A percentile compares a stretch with the other conserved stretches of the same genome.
phyloP scores from a whole-genome alignment of 2,113 vertebrate genomes.

The Clinocottus analis region DNA sequence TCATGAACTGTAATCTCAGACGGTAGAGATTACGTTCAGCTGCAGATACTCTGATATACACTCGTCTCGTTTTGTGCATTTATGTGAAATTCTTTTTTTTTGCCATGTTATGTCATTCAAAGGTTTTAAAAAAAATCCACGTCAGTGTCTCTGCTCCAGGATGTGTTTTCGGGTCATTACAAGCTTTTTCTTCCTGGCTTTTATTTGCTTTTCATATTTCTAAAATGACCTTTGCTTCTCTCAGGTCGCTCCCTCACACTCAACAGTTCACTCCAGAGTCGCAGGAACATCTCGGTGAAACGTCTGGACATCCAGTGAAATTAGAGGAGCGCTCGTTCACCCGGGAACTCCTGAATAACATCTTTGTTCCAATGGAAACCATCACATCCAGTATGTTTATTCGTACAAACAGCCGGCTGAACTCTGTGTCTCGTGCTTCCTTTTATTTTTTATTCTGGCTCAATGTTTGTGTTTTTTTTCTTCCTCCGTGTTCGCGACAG shows the following conservation, averaged over 20 bases:
- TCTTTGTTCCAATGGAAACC: constrained; percentile 86
- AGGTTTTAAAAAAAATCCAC: not conserved
- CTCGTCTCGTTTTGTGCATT: not conserved
- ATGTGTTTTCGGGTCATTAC: no score
- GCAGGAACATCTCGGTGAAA: constrained; percentile 31
- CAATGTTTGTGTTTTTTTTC: not conserved
- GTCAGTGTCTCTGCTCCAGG: not conserved
- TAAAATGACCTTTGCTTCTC: not conserved
- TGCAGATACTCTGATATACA: not conserved
- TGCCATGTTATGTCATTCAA: not conserved
- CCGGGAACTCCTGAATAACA: constrained; percentile 75
- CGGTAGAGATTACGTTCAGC: not conserved
- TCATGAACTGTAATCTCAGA: not conserved
- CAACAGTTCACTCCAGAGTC: constrained; percentile 33
- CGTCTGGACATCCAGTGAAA: constrained; percentile 15
- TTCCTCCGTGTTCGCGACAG: constrained; percentile 62
- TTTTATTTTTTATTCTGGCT: not conserved
- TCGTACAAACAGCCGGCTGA: not conserved
- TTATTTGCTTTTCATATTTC: not conserved
- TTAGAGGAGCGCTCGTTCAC: constrained; percentile 12
- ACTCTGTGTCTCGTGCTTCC: not conserved
- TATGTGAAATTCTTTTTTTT: no score
- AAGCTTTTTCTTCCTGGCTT: not conserved
- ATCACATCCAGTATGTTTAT: constrained; percentile 85
- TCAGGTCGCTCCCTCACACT: constrained; percentile 53